Base-by-base conservation (phyloP, 1,140 invertebrate species). In the Globodera ellingtonae region DNA sequence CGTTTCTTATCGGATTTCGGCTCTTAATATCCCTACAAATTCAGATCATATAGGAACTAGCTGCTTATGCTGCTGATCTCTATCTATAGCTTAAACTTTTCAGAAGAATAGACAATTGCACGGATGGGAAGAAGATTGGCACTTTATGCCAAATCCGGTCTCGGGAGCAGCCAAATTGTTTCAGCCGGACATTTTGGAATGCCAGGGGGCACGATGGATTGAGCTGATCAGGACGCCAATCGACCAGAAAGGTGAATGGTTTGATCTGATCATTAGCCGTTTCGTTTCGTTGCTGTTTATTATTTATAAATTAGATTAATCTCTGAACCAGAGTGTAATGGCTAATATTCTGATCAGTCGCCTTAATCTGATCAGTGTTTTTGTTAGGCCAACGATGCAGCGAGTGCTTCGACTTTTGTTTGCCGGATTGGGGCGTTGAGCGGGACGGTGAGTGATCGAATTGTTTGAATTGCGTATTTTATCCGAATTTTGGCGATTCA, bases 351-450 rank as follows among this genome's bases (percentile, higher is more conserved):
- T 71, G 56, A 18, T 15, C 56, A 9, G 10, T 18, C 13, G 5
- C 13, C 13, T 4, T 18, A 62, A 5, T 18, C 56, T 13, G 56
- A 62, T 56, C 13, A 4, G 5, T 50, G 13, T 50, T 56, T 18
- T 50, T 56, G 70, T 10, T 77, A 82, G 56, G 52, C 59, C 62
- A 82, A 48, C 82, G 83, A 65, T 89, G 87, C 82, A 86, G 80
- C 24, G 87, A 89, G 47, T 89, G 87, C 80, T 88, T 81, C 67
- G 87, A 89, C 69, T 89, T 89, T 70, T 89, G 87, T 65, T 71
- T 89, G 9, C 87, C 87, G 3, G 81, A 89, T 72, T 89, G 85
- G 71, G 88, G 87, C 52, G 81, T 89, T 24, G 79, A 86, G 73
- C 62, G 81, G 52, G 84, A 86, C 72, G 62, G 75, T 77, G 24